Base-by-base conservation (phyloP, 2,888 invertebrate species). In the Eretmocerus hayati region DNA sequence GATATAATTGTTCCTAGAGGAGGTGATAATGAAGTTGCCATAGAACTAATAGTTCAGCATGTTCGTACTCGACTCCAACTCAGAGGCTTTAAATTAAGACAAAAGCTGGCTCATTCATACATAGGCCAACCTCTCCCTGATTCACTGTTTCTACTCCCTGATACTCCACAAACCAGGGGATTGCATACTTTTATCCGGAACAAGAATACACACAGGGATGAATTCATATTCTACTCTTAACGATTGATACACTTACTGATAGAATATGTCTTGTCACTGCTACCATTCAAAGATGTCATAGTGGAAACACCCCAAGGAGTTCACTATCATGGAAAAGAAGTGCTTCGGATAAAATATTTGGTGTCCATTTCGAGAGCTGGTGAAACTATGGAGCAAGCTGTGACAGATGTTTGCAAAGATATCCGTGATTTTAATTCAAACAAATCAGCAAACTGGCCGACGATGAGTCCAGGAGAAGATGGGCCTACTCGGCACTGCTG, bases 181-280 rank as follows among this genome's bases (percentile, higher is more conserved):
- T 79, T 97, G 18, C 96, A 96, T 72, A 96, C 96, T n/a, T 94
- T 96, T 71, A 96, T 97, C 65, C 81, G 97, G 33, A 93, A 95
- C 74, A 88, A 85, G 67, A 87, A 93, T 63, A 97, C 96, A 1
- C 83, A 90, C 0, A 80, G 97, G 20, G 97, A 99, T 74, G 97
- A 97, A 75, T 97, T 99, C 74, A 95, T 99, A 60, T 99, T 99
- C 77, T 97, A 99, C 75, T 95, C 97, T 9, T 95, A 97, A 74
- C 80, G 99, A 33, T 81, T 99, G 43, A 99, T 99, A 77, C 79
- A 97, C 15, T 79, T 99, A 48, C 89, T 97, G 21, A 93, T 99
- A 59, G 99, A 99, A 75, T 94, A 90, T 72, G 91, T 95, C 0
- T 76, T 97, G 42, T 93, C 95, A 0, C 75, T 96, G 60, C 78